Conservation (phyloP, 1,140 invertebrate genomes). For the Hycleus phaleratus region DNA sequence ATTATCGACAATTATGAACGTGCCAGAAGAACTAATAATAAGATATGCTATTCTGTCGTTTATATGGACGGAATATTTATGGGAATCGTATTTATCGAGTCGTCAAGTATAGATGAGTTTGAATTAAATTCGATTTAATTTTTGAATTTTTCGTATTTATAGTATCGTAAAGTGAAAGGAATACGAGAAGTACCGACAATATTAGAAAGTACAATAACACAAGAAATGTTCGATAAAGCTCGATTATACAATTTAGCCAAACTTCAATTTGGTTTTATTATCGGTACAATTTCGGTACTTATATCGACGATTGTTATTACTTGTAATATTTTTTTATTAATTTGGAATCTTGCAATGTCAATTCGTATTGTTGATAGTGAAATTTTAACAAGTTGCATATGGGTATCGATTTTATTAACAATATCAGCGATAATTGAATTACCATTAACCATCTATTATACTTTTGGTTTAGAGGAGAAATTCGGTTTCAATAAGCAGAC, state of each 20-base stretch:
- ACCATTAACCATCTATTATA: slow-evolving; percentile 79
- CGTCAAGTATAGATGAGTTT: slow-evolving; percentile 63
- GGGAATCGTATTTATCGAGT: slow-evolving; percentile 74
- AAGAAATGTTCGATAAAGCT: slow-evolving; percentile 83
- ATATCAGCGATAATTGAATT: slow-evolving; percentile 66
- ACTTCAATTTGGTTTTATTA: slow-evolving; percentile 66
- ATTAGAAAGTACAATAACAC: slow-evolving; percentile 65
- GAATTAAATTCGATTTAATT: slow-evolving; percentile 12
- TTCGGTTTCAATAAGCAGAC: slow-evolving; percentile 99
- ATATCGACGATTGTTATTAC: slow-evolving; percentile 63
- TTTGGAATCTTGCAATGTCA: slow-evolving; percentile 60
- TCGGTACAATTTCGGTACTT: slow-evolving; percentile 62
- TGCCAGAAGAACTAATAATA: slow-evolving; percentile 5
- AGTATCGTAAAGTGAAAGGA: slow-evolving; percentile 45
- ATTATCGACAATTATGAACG: slow-evolving; percentile 5
- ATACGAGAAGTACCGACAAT: slow-evolving; percentile 63
- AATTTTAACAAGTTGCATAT: slow-evolving; percentile 57
- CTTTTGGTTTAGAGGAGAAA: slow-evolving; percentile 92
- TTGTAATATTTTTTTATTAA: slow-evolving; percentile 47
- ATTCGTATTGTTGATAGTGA: slow-evolving; percentile 39
- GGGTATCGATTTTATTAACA: slow-evolving; percentile 64
- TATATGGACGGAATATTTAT: slow-evolving; percentile 56
- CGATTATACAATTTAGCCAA: slow-evolving; percentile 79
- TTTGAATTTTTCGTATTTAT: slow-evolving; percentile 20
- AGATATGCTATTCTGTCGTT: slow-evolving; percentile 45